A percentile compares a stretch with the other conserved stretches of the same genome.
These are phyloP conservation scores for Orthochromis indermauri DNA, from an alignment of 2,113 vertebrate genomes.

Conservation along the genomic window DNA sequence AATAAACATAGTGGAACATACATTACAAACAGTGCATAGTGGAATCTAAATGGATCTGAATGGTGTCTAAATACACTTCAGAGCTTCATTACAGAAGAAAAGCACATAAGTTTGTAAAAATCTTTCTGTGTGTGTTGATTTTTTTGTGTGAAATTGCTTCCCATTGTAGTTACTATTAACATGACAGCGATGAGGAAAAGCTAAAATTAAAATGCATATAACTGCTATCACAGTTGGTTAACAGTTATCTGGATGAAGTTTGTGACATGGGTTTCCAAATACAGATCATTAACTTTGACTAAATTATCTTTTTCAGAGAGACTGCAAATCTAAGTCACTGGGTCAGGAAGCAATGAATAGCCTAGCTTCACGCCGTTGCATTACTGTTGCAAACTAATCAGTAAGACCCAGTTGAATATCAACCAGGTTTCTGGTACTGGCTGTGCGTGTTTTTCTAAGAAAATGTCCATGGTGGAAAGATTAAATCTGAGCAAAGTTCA, in stretches of 20 bases:
- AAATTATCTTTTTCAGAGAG: not conserved
- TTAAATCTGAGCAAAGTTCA: not conserved
- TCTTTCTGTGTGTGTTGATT: not conserved
- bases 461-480: not conserved
- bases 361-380: not conserved
- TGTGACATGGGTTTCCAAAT: not conserved
- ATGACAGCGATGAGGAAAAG: not conserved
- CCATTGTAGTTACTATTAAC: not conserved
- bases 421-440: not conserved
- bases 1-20: not conserved
- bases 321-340: not conserved
- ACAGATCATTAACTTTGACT: not conserved
- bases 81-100: not conserved
- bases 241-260: not conserved
- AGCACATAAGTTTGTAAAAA: not conserved
- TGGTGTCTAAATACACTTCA: not conserved
- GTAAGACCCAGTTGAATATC: not conserved
- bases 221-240: not conserved
- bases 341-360: not conserved
- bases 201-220: not conserved
- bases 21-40: not conserved
- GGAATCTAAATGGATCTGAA: not conserved
- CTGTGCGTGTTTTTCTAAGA: not conserved
- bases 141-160: not conserved
- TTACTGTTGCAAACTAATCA: not conserved